phyloP scores from a whole-genome alignment of 2,113 vertebrate species.

The Theristicus caerulescens region DNA sequence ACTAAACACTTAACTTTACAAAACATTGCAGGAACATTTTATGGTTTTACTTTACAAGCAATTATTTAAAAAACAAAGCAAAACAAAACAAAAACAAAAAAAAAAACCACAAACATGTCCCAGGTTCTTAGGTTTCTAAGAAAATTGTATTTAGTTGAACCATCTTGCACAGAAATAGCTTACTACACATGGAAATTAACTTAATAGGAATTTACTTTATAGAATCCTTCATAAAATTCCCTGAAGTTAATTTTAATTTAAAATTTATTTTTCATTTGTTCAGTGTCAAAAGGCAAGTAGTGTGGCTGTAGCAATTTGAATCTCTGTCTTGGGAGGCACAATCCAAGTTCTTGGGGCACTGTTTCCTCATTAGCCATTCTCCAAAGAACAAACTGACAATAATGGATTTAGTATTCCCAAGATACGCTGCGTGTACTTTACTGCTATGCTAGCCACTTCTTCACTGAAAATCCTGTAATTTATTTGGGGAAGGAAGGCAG shows the following conservation, averaged over 20 bases:
- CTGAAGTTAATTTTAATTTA: constrained; percentile 5
- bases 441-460: neutral
- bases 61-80: neutral
- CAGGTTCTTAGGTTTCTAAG: neutral
- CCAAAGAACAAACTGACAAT: constrained; percentile 56
- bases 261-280: constrained; percentile 44
- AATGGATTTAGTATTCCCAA: constrained; percentile 54
- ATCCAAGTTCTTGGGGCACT: neutral
- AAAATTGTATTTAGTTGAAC: neutral
- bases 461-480: constrained; percentile 15
- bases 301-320: constrained; percentile 16
- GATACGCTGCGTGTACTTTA: neutral
- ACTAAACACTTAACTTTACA: neutral
- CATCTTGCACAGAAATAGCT: neutral
- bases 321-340: constrained; percentile 7
- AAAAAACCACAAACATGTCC: neutral
- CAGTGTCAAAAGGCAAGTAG: constrained; percentile 26
- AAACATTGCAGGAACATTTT: neutral
- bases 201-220: constrained; percentile 5
- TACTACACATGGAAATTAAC: neutral
- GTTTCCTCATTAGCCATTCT: constrained; percentile 41
- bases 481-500: neutral
- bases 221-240: neutral
- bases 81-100: neutral
- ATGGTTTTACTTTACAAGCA: neutral